Percentiles rank a stretch among this genome's conserved stretches.
These are phyloP conservation scores for Tinea semifulvella DNA, from an alignment of 2,888 invertebrate species.

Conservation along the genomic window DNA sequence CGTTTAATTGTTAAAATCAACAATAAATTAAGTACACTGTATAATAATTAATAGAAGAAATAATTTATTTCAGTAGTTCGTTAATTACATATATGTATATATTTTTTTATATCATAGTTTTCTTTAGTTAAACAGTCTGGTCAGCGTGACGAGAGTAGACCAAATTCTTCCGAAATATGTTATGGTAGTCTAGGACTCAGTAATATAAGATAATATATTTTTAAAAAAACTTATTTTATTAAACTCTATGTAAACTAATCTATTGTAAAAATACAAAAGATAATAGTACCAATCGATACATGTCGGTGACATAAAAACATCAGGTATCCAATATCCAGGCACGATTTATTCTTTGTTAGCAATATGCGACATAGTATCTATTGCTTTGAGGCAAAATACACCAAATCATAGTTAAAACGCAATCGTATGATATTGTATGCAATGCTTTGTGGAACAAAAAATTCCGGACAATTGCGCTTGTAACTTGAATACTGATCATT, in stretches of 20 bases:
- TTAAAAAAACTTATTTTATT: no score
- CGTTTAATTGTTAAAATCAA: background rate
- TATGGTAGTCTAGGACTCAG: no score
- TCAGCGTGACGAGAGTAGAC: no score
- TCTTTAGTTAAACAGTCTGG: no score
- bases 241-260: no score
- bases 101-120: no score
- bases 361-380: constrained; percentile 45
- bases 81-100: no score
- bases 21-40: background rate
- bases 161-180: no score
- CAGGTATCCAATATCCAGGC: constrained; percentile 58
- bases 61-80: no score
- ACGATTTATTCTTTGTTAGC: constrained; percentile 54
- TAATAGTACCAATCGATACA: background rate
- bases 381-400: constrained; percentile 42
- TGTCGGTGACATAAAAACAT: constrained; percentile 29
- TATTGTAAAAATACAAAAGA: background rate
- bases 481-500: constrained; percentile 61
- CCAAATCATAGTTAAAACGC: constrained; percentile 53
- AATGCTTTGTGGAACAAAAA: constrained; percentile 36
- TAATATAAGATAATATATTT: no score
- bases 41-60: no score
- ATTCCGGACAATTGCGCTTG: constrained; percentile 51
- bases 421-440: constrained; percentile 51